Evolutionary conservation across 2,888 invertebrate species (phyloP), one percentile per base, ranked within the genome.

Genomic region (Himalopsyche tibetana): DNA sequence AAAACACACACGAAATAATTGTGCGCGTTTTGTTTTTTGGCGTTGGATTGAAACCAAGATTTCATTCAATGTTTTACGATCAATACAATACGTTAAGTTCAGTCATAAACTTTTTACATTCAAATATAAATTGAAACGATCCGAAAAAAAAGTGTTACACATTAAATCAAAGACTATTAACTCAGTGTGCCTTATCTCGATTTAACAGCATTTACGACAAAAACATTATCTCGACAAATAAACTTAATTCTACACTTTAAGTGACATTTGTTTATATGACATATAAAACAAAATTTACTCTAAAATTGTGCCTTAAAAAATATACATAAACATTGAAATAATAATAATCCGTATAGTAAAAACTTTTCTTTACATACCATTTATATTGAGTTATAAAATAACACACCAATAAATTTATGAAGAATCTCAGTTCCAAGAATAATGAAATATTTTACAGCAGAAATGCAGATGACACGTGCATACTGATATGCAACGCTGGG

Each of bases 141-240:
- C 63, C 79, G 55, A n/a, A 51, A 28, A 83, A 80, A 83, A 87
- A 82, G 87, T 87, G 87, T 85, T 84, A 87, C 85, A 85, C 74
- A 83, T 87, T 85, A 81, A 85, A 87, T 85, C 12, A 81, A 42
- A 51, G 79, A 80, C 86, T 40, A 28, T n/a, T 79, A 51, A 84
- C 55, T 74, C 11, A 28, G 19, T 63, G 9, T 63, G 63, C 36
- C 38, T 36, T 74, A 74, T 38, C 15, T 19, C 36, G 12, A 12
- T 74, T 36, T 11, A 9, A 74, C 5, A 80, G 85, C 86, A 82
- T 87, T 87, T 85, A 87, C 83, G 82, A 83, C 56, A 56, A 55
- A 81, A 83, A 82, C 81, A 85, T 83, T 69, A 87, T 42, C 51
- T 19, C 42, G 55, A 80, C 85, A 87, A 85, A 87, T 69, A 11